A percentile compares a stretch with the other conserved stretches of the same genome.
Conservation (phyloP, 2,113 vertebrate species). For the Panurus biarmicus region DNA sequence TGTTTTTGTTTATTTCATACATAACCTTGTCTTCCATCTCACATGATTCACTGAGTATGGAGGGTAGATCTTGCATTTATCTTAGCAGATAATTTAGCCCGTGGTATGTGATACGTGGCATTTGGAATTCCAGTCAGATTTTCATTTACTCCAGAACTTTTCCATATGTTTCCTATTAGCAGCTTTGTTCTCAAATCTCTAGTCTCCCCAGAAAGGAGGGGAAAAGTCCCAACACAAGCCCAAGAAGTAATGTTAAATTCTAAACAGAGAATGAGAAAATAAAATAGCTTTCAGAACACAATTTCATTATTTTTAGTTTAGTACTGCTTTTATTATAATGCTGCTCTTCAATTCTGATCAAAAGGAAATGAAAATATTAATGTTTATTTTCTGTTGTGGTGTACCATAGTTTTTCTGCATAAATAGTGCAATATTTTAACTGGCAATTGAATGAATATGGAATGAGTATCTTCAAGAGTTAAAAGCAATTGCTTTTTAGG, state of each 20-base stretch:
- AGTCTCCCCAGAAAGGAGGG: constrained; percentile 53
- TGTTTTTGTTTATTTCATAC: background rate
- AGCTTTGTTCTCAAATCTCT: constrained; percentile 68
- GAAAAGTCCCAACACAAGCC: background rate
- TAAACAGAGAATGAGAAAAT: background rate
- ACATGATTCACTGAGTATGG: background rate
- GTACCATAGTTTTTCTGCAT: background rate
- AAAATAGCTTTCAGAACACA: background rate
- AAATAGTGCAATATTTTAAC: background rate
- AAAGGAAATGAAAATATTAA: background rate
- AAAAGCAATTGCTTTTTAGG: background rate
- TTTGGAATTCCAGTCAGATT: constrained; percentile 75
- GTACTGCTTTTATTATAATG: background rate
- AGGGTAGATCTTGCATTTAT: constrained; percentile 53
- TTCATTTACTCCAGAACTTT: constrained; percentile 79
- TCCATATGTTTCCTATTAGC: constrained; percentile 91
- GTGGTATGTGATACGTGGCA: constrained; percentile 89
- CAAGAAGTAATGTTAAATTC: constrained; percentile 44
- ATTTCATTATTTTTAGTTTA: background rate
- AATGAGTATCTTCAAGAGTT: background rate
- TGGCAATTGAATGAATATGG: background rate
- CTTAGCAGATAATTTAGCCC: constrained; percentile 58
- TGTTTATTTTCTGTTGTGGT: background rate
- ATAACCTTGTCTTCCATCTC: background rate
- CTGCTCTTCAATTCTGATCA: background rate